phyloP scores from a whole-genome alignment of 2,888 invertebrate genomes.

The Rhamphomyia laevipes region DNA sequence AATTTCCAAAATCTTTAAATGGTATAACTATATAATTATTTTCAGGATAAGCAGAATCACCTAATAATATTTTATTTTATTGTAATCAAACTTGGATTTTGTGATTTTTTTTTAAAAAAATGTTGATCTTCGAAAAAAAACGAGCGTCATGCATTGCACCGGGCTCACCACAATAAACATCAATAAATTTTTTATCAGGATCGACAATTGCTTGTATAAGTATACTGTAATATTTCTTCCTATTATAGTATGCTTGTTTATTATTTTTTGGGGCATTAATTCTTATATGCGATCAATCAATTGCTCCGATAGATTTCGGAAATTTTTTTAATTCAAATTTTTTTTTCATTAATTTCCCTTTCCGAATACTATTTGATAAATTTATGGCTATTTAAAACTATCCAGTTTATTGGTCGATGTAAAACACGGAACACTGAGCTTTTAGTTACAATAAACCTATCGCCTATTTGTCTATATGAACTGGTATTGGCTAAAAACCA shows the following conservation, averaged over 20 bases:
- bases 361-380: slow-evolving; percentile 14
- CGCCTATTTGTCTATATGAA: too few relatives aligned
- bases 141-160: slow-evolving; percentile 19
- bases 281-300: slow-evolving; percentile 17
- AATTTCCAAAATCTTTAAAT: slow-evolving; percentile 20
- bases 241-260: slow-evolving; percentile 15
- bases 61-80: slow-evolving; percentile 14
- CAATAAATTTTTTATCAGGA: slow-evolving; percentile 18
- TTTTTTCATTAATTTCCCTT: neutral
- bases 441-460: too few relatives aligned
- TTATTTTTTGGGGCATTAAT: slow-evolving; percentile 15
- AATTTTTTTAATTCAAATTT: slow-evolving; percentile 9
- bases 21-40: slow-evolving; percentile 18
- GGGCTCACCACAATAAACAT: slow-evolving; percentile 20
- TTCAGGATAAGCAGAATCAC: slow-evolving; percentile 22
- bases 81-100: slow-evolving; percentile 3
- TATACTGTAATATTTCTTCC: slow-evolving; percentile 15
- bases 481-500: too few relatives aligned
- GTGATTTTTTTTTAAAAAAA: slow-evolving; percentile 7
- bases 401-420: slow-evolving; percentile 6
- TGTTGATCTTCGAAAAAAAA: slow-evolving; percentile 16
- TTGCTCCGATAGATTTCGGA: slow-evolving; percentile 15
- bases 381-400: slow-evolving; percentile 10
- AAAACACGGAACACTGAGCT: too few relatives aligned
- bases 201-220: too few relatives aligned